Conservation (phyloP, 2,888 invertebrate genomes). For the Pseudoips prasinana region DNA sequence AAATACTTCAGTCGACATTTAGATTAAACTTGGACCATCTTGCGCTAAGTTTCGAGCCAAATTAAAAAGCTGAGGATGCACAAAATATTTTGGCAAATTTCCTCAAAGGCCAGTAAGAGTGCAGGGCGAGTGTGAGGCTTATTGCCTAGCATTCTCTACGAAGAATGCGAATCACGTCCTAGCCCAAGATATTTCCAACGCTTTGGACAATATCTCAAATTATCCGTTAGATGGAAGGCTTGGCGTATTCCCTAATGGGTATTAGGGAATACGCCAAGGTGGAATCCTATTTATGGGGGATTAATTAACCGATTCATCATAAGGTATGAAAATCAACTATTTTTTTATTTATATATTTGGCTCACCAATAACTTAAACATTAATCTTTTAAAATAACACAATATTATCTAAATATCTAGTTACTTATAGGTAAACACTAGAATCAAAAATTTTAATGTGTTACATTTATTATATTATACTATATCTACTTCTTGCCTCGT, state of each 20-base stretch:
- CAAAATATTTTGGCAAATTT: conserved; percentile 52
- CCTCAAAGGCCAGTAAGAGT: conserved; percentile 28
- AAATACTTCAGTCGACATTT: conserved; percentile 2
- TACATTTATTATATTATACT: too few relatives aligned
- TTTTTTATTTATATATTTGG: too few relatives aligned
- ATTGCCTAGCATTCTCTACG: conserved; percentile 38
- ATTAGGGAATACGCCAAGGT: conserved; percentile 23
- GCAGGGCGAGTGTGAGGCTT: conserved; percentile 36
- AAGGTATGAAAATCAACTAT: too few relatives aligned
- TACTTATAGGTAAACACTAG: too few relatives aligned
- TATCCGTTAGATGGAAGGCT: conserved; percentile 42
- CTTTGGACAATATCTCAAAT: conserved; percentile 47
- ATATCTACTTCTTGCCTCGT: too few relatives aligned
- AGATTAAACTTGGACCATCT: conserved; percentile 34
- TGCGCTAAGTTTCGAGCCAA: conserved; percentile 35
- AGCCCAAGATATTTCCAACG: conserved; percentile 42
- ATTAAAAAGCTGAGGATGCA: conserved; percentile 48
- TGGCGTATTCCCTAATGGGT: conserved; percentile 30
- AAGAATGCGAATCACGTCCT: conserved; percentile 58
- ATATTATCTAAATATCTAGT: too few relatives aligned
- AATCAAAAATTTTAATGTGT: too few relatives aligned
- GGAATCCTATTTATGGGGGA: conserved; percentile 29
- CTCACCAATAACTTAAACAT: too few relatives aligned
- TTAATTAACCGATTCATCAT: conserved; percentile 20
- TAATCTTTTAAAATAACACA: too few relatives aligned